Conservation (phyloP, 2,888 invertebrate genomes). For the Polyploca ridens region DNA sequence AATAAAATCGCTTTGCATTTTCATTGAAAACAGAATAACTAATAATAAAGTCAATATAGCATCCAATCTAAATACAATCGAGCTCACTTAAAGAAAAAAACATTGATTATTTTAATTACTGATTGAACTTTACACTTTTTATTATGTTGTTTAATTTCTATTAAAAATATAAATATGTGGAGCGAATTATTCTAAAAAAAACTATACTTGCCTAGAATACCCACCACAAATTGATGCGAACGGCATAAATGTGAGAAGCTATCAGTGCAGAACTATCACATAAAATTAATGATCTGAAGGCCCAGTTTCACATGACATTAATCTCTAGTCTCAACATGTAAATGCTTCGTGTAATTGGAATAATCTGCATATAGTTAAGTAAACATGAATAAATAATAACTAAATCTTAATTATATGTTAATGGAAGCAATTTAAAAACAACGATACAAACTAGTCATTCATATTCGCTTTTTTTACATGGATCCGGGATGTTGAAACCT, state of each 20-base stretch:
- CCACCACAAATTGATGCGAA: not conserved
- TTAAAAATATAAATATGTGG: not conserved
- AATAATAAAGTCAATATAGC: too few species aligned
- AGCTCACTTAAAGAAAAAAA: too few species aligned
- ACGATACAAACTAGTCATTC: slow-evolving; percentile 10
- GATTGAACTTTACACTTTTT: not conserved
- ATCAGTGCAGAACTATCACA: not conserved
- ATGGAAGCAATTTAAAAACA: slow-evolving; percentile 22
- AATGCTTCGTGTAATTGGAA: slow-evolving; percentile 46
- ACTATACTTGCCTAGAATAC: too few species aligned
- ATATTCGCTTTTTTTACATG: not conserved
- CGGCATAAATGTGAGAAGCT: not conserved
- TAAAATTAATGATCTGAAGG: slow-evolving; percentile 11
- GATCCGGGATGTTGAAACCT: not conserved
- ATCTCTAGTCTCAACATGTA: slow-evolving; percentile 37
- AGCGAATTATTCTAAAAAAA: too few species aligned
- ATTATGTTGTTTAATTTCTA: not conserved
- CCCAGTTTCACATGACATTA: slow-evolving; percentile 35
- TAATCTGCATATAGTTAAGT: slow-evolving; percentile 33
- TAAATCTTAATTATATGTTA: slow-evolving; percentile 18
- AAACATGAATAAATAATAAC: slow-evolving; percentile 33
- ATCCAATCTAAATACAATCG: too few species aligned
- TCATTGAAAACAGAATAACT: too few species aligned
- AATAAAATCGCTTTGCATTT: too few species aligned
- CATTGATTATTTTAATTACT: too few species aligned